A percentile compares a stretch with the other conserved stretches of the same genome.
Evolutionary conservation across 1,140 invertebrate genomes (phyloP).

Genomic region (Anastrepha obliqua): DNA sequence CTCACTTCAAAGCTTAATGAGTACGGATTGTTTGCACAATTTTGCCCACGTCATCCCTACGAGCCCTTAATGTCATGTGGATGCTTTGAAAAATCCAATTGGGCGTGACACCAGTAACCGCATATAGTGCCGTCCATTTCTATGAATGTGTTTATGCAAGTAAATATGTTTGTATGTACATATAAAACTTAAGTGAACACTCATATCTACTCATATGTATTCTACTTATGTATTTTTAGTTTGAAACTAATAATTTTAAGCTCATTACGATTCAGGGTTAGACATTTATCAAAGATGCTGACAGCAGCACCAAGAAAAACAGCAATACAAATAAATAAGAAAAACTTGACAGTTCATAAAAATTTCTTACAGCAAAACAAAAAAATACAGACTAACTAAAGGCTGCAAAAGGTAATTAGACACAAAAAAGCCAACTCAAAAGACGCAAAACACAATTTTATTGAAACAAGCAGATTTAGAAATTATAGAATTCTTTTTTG

Average conservation of each 20-base stretch:
- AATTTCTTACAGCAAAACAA: background rate
- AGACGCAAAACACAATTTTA: background rate
- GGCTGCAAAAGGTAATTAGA: background rate
- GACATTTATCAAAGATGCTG: constrained; percentile 41
- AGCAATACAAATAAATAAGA: background rate
- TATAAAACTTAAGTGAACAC: background rate
- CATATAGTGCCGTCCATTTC: background rate
- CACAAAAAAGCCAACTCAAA: constrained; percentile 11
- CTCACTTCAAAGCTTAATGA: background rate
- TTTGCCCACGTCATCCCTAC: background rate
- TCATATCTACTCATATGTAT: background rate
- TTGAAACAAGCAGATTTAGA: too few species aligned
- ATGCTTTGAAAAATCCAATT: background rate
- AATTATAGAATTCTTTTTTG: background rate
- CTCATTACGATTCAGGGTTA: constrained; percentile 52
- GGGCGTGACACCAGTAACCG: background rate
- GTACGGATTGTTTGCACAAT: background rate
- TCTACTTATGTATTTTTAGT: background rate
- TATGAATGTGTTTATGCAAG: background rate
- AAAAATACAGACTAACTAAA: background rate
- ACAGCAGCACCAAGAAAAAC: constrained; percentile 28
- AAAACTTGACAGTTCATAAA: constrained; percentile 35
- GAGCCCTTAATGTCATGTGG: background rate
- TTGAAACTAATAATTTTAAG: constrained; percentile 38
- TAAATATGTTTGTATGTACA: background rate